Evolutionary conservation across 1,140 invertebrate species (phyloP).

Genomic region (Drosophila paulistorum): DNA sequence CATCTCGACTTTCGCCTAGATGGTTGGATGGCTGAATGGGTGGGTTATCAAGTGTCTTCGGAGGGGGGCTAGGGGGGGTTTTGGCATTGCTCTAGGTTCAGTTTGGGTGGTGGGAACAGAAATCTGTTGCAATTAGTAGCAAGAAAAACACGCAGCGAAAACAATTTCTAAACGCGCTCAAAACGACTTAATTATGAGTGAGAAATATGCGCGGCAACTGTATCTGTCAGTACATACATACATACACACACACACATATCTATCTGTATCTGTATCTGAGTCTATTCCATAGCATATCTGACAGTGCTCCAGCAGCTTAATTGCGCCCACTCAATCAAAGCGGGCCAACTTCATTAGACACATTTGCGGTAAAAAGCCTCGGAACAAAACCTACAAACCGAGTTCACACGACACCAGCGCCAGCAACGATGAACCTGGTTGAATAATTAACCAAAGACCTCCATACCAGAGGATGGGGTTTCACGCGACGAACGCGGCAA

Average conservation of each 20-base stretch:
- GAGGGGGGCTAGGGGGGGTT: too few relatives aligned
- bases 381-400: conserved; percentile 75
- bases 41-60: neutral
- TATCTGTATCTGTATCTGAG: conserved; percentile 9
- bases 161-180: conserved; percentile 81
- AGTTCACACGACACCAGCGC: conserved; percentile 65
- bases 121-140: conserved; percentile 80
- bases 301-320: conserved; percentile 45
- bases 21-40: neutral
- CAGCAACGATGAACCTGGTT: conserved; percentile 47
- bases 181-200: conserved; percentile 80
- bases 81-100: conserved; percentile 4
- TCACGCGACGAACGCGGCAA: neutral
- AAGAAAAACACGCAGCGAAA: conserved; percentile 77
- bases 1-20: conserved; percentile 58
- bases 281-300: conserved; percentile 15
- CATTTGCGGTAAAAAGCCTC: conserved; percentile 73
- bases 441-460: conserved; percentile 62
- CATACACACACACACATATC: conserved; percentile 33
- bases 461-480: neutral
- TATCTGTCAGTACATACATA: conserved; percentile 54
- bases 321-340: conserved; percentile 80
- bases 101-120: conserved; percentile 52
- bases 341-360: conserved; percentile 80
- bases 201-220: conserved; percentile 78